Base-by-base conservation (phyloP, 2,888 invertebrate genomes). In the Meliscaeva auricollis region DNA sequence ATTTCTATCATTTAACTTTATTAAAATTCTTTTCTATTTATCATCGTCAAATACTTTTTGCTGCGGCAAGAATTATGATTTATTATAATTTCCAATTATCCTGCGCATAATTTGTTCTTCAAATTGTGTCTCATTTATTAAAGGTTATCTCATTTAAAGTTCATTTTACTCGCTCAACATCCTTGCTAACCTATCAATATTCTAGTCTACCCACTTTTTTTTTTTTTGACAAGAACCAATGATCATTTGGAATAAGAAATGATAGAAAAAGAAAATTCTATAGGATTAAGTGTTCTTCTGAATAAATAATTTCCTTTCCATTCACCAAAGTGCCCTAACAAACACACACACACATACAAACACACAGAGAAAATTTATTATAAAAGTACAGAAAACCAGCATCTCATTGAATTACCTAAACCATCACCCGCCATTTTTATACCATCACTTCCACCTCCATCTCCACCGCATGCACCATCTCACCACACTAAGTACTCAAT, bases 251-350 rank as follows among this genome's bases (percentile, higher is more conserved):
- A 58, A 58, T 38, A 32, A 26, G 17, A 56, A 26, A 26, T 26
- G 26, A 52, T 26, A 26, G 1, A 15, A 54, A 15, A 54, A 4
- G 2, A 52, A 52, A 52, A 73, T 77, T 85, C 69, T 64, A 81
- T 69, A 48, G 76, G 62, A 80, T 85, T 76, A 85, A 85, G 77
- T 85, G 81, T 81, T 69, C 81, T 77, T 52, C 60, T 85, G 76
- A 81, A 85, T 85, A 85, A 85, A 85, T 85, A 81, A 85, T 77
- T 81, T 77, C 76, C 69, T 69, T 54, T 62, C 66, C 64, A 85
- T 85, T 85, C 80, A 81, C 68, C 35, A 68, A 70, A 48, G 72
- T 52, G 75, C 54, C 44, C 54, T 50, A 15, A 30, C 26, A 41
- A n/a, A 30, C n/a, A 58, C 3, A 35, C 20, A 4, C 11, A 38